A percentile compares a stretch with the other conserved stretches of the same genome.
Evolutionary conservation across 2,113 vertebrate genomes (phyloP).

Genomic region (Podocnemis expansa): DNA sequence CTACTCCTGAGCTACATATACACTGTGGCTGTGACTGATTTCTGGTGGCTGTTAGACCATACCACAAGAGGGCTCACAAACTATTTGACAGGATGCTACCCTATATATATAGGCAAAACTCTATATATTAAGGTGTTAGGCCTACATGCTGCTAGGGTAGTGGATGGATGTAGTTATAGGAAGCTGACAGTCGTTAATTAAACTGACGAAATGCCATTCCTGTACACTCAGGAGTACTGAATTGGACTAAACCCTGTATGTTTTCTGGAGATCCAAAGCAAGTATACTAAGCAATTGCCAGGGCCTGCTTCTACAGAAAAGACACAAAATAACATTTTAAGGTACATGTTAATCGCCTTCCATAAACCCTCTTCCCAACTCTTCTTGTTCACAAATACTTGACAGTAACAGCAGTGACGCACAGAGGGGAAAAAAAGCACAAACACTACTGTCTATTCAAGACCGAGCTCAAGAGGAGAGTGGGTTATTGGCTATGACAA

Average conservation of each 20-base stretch:
- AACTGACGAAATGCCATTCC: not conserved
- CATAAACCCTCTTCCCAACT: slow-evolving; percentile 2
- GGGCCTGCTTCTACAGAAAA: slow-evolving; percentile 14
- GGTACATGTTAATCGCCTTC: not conserved
- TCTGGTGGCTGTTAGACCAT: not conserved
- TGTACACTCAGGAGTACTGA: not conserved
- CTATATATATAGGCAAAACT: not conserved
- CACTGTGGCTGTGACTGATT: not conserved
- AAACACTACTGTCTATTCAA: not conserved
- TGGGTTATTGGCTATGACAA: not conserved
- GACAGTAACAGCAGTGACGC: not conserved
- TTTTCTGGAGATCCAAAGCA: not conserved
- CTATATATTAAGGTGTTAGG: not conserved
- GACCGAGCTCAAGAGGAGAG: not conserved
- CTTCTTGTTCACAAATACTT: not conserved
- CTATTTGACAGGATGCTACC: not conserved
- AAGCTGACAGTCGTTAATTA: not conserved
- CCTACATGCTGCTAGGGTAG: not conserved
- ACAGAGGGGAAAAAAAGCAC: not conserved
- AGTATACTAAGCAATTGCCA: not conserved
- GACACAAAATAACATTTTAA: not conserved
- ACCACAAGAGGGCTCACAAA: not conserved
- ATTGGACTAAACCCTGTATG: rapidly evolving
- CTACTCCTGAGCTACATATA: not conserved
- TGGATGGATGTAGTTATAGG: not conserved